Conservation (phyloP, 1,140 invertebrate genomes). For the Aplysia californica region DNA sequence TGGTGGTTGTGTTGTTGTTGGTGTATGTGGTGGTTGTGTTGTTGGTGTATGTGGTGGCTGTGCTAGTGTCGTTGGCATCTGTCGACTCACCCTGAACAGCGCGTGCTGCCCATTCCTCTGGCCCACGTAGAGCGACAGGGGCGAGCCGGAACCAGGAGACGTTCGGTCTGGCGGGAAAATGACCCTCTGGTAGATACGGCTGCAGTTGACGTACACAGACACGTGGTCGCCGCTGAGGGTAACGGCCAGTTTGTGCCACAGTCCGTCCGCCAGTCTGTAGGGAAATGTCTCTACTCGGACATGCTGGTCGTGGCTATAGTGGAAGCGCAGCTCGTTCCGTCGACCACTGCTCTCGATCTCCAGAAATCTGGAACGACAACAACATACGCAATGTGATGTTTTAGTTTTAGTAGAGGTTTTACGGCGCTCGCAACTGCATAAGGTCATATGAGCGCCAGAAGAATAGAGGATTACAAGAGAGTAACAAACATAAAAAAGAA, state of each 20-base stretch:
- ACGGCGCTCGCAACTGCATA: background rate
- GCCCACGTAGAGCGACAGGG: conserved; percentile 83
- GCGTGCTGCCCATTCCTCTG: conserved; percentile 87
- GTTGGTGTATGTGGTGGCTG: background rate
- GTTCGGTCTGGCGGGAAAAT: conserved; percentile 60
- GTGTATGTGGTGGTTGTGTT: background rate
- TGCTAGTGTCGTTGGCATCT: background rate
- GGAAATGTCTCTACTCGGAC: conserved; percentile 87
- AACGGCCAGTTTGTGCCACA: conserved; percentile 87
- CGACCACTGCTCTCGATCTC: conserved; percentile 91
- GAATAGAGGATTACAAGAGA: too few relatives aligned
- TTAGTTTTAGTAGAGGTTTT: background rate
- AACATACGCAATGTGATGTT: conserved; percentile 11
- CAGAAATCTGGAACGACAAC: conserved; percentile 77
- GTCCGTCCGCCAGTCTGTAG: conserved; percentile 84
- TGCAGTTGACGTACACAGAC: conserved; percentile 87
- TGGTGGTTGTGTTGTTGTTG: background rate
- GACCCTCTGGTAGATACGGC: conserved; percentile 82
- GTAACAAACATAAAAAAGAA: too few relatives aligned
- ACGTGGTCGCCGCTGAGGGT: conserved; percentile 84
- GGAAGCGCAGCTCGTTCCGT: conserved; percentile 70
- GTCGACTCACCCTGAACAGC: conserved; percentile 82
- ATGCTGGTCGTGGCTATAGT: conserved; percentile 69
- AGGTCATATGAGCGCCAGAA: too few relatives aligned
- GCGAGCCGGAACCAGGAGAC: conserved; percentile 23